phyloP scores from a whole-genome alignment of 2,797 vertebrate species.

The Centroberyx gerrardi region DNA sequence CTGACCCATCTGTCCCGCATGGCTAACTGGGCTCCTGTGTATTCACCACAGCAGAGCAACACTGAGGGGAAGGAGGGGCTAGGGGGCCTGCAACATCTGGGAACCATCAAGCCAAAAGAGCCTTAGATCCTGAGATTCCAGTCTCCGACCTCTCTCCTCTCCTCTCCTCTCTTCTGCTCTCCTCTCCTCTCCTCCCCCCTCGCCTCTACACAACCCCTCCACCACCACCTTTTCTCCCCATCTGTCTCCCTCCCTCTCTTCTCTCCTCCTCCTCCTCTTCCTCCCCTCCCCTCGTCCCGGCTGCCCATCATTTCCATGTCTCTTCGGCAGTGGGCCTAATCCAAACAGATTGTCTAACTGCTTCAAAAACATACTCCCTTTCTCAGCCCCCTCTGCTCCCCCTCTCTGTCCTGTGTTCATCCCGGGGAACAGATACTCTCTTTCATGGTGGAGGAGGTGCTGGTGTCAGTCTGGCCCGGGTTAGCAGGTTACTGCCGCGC shows the following conservation, averaged over 20 bases:
- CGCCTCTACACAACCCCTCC: constrained; percentile 65
- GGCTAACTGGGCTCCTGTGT: constrained; percentile 83
- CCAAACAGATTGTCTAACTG: constrained; percentile 85
- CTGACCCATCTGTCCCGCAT: constrained; percentile 80
- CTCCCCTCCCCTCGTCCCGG: constrained; percentile 74
- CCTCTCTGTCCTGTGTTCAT: constrained; percentile 71
- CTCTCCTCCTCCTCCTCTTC: constrained; percentile 51
- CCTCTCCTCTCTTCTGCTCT: constrained; percentile 40
- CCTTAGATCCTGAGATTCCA: constrained; percentile 82
- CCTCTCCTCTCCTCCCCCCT: constrained; percentile 35
- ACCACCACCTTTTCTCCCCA: constrained; percentile 78
- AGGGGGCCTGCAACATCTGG: constrained; percentile 83
- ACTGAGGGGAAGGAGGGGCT: constrained; percentile 66
- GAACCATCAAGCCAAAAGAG: constrained; percentile 84
- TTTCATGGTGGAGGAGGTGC: constrained; percentile 80
- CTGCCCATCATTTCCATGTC: constrained; percentile 83
- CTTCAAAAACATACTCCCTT: constrained; percentile 86
- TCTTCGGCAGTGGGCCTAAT: constrained; percentile 79
- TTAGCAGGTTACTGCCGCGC: constrained; percentile 76
- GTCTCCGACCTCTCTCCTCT: constrained; percentile 76
- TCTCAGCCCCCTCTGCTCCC: constrained; percentile 60
- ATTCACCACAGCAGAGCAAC: constrained; percentile 76
- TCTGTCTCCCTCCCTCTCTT: constrained; percentile 72
- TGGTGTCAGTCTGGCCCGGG: constrained; percentile 75
- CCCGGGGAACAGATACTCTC: constrained; percentile 78